phyloP scores from a whole-genome alignment of 1,140 invertebrate genomes.

The Idris sp. region DNA sequence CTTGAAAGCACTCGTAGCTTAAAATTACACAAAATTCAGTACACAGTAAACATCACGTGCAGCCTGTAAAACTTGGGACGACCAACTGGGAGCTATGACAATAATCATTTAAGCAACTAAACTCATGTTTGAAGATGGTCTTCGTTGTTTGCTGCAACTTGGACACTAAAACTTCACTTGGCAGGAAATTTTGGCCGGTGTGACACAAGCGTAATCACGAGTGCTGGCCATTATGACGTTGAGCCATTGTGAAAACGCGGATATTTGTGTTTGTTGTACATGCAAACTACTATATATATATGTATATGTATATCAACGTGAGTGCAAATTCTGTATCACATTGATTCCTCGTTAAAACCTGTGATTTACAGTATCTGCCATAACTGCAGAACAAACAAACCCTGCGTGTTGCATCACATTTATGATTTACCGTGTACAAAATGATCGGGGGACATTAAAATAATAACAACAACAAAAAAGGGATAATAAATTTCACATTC shows the following conservation, averaged over 20 bases:
- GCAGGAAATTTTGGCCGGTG: conserved; percentile 31
- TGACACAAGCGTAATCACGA: conserved; percentile 45
- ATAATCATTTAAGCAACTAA: conserved; percentile 37
- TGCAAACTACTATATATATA: too few species aligned
- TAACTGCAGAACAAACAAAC: conserved; percentile 47
- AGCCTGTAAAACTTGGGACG: too few species aligned
- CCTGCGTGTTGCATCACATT: conserved; percentile 36
- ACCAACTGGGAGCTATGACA: conserved; percentile 5
- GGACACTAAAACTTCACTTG: conserved; percentile 24
- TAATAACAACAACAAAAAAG: conserved; percentile 27
- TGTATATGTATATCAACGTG: too few species aligned
- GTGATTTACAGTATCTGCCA: conserved; percentile 64
- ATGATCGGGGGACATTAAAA: conserved; percentile 41
- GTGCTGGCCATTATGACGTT: conserved; percentile 45
- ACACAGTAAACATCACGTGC: too few species aligned
- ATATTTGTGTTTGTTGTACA: too few species aligned
- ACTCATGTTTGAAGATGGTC: conserved; percentile 31
- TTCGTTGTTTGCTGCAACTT: conserved; percentile 22
- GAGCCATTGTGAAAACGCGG: conserved; percentile 31
- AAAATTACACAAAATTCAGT: too few species aligned
- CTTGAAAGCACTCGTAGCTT: too few species aligned
- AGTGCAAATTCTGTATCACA: conserved; percentile 64
- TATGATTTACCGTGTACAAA: conserved; percentile 32
- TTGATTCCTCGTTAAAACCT: conserved; percentile 69
- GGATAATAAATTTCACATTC: conserved; percentile 38